Evolutionary conservation across 2,113 vertebrate genomes (phyloP).

Genomic region (Callopanchax toddi): DNA sequence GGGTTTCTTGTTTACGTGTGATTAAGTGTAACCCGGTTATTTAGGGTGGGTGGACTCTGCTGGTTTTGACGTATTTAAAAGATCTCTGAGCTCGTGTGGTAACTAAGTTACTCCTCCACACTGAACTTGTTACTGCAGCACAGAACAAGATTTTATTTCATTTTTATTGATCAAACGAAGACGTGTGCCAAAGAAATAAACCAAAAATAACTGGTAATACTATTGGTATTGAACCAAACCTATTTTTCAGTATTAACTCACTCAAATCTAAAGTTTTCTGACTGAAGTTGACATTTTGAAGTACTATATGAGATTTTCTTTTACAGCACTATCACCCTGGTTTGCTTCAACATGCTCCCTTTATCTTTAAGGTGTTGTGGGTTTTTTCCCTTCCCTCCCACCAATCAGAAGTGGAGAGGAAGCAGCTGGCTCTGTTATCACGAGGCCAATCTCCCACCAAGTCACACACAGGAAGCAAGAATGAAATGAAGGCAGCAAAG

Average conservation of each 20-base stretch:
- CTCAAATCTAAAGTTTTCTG: background rate
- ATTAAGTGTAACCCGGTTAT: background rate
- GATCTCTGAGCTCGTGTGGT: background rate
- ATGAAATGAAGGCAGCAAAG: slow-evolving; percentile 41
- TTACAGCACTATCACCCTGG: background rate
- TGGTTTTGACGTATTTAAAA: background rate
- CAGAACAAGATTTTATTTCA: background rate
- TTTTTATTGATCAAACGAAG: slow-evolving; percentile 1
- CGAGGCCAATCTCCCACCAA: slow-evolving; percentile 24
- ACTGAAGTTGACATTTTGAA: slow-evolving; percentile 3
- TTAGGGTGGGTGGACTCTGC: background rate
- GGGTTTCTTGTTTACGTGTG: background rate
- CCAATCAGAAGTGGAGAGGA: slow-evolving; percentile 18
- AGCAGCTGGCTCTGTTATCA: slow-evolving; percentile 48
- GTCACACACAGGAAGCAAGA: slow-evolving; percentile 44
- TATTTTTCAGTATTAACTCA: background rate
- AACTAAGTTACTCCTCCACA: background rate
- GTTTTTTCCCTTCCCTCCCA: background rate
- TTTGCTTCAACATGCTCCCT: slow-evolving; percentile 3
- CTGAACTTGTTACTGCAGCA: background rate
- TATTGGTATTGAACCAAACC: background rate
- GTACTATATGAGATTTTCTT: background rate
- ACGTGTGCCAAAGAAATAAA: slow-evolving; percentile 2
- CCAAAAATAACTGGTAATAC: background rate
- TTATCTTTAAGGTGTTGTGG: background rate